Base-by-base conservation (phyloP, 2,113 vertebrate genomes). In the Pterocles gutturalis region DNA sequence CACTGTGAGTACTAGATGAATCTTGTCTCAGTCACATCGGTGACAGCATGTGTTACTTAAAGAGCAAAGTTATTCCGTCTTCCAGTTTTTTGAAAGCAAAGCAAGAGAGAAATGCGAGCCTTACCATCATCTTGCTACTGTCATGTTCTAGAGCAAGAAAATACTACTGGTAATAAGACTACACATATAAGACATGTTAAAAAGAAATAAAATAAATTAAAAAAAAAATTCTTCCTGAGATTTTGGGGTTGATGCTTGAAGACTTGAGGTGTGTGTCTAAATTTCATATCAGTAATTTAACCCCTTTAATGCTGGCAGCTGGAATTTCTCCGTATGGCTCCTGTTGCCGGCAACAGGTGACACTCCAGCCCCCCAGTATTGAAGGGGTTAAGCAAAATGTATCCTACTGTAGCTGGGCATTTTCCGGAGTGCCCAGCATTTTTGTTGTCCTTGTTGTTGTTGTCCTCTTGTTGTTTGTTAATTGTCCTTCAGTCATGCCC, bases 151-250 rank as follows among this genome's bases (percentile, higher is more conserved):
- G 96, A 96, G 97, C 96, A 86, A 97, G 96, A 87, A 95, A 97
- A 90, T 98, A 98, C 98, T 98, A 98, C 98, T 98, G 98, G 98
- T 97, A 46, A 98, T 96, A 38, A 94, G 97, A 76, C 81, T 96
- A 89, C 95, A 55, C 78, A 48, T 75, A 88, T 92, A 38, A 81
- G 94, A 96, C 95, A 83, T 90, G 90, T 94, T 95, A 83, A 95
- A 92, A 85, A 64, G 41, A 87, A 95, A 93, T 85, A 31, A 95
- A 97, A 60, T 79, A 29, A 91, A 73, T 79, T 51, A 26, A 65
- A 25, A 57, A 69, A 29, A 36, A 49, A 55, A 53, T 95, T 93
- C 96, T 98, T 96, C 96, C 97, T 97, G 94, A 84, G 61, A 80
- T 94, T 96, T 97, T 95, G 96, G 76, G 96, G 96, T 94, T 95